A percentile compares a stretch with the other conserved stretches of the same genome.
These are phyloP conservation scores for Onchidella celtica DNA, from an alignment of 2,888 invertebrate species.

Conservation along the genomic window DNA sequence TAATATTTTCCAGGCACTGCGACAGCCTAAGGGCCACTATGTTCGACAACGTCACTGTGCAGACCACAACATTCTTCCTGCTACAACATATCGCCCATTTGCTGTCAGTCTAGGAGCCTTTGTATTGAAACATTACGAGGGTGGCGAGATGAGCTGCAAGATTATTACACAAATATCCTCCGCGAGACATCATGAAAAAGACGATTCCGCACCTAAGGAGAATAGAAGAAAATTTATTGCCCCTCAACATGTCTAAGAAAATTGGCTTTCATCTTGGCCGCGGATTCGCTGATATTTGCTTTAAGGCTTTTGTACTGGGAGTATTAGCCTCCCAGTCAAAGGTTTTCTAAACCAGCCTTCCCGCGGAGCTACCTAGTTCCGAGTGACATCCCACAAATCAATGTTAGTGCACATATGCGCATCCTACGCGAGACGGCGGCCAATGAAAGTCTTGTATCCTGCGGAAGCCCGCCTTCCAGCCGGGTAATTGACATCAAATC, in stretches of 20 bases:
- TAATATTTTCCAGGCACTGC: too few relatives aligned
- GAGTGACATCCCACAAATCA: conserved; percentile 24
- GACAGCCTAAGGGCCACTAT: too few relatives aligned
- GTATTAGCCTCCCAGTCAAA: not conserved
- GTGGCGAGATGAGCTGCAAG: not conserved
- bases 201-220: not conserved
- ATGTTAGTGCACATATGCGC: not conserved
- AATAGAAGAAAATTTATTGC: conserved; percentile 16
- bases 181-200: not conserved
- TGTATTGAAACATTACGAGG: not conserved
- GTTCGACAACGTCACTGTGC: too few relatives aligned
- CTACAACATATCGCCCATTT: not conserved
- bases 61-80: too few relatives aligned
- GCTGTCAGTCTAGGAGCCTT: not conserved
- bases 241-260: not conserved
- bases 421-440: not conserved
- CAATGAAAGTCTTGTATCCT: not conserved
- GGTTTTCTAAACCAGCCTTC: not conserved
- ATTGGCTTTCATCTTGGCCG: conserved; percentile 9
- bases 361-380: not conserved
- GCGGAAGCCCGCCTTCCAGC: not conserved
- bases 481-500: conserved; percentile 14
- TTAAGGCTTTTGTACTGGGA: not conserved
- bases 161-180: not conserved
- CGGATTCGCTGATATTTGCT: conserved; percentile 34